A percentile compares a stretch with the other conserved stretches of the same genome.
Evolutionary conservation across 2,797 vertebrate species (phyloP).

Genomic region (Mormyrops boulengeri): DNA sequence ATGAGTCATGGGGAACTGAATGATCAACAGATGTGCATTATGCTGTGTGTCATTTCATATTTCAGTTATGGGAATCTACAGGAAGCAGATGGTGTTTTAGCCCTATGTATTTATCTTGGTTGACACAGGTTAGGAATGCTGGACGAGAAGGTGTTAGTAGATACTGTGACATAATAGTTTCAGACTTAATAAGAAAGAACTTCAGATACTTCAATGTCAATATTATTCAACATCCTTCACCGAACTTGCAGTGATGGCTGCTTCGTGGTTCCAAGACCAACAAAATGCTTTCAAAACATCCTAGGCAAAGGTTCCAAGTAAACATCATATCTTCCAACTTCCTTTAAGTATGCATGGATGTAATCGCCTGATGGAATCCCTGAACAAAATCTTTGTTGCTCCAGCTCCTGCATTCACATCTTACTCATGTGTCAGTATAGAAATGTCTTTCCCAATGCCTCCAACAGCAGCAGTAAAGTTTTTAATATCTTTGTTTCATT

Average conservation of each 20-base stretch:
- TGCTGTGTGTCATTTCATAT: background rate
- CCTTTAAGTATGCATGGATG: slow-evolving; percentile 25
- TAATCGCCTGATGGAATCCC: slow-evolving; percentile 24
- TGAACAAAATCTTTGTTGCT: slow-evolving; percentile 29
- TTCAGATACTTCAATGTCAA: slow-evolving; percentile 30
- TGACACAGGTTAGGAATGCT: background rate
- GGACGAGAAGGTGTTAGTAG: background rate
- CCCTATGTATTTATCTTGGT: background rate
- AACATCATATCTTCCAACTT: slow-evolving; percentile 27
- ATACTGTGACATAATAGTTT: slow-evolving; percentile 10
- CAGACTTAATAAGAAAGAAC: slow-evolving; percentile 7
- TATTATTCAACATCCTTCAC: slow-evolving; percentile 35
- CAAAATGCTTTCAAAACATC: slow-evolving; percentile 31
- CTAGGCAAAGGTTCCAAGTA: slow-evolving; percentile 26
- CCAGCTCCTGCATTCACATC: slow-evolving; percentile 9
- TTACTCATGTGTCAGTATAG: slow-evolving; percentile 26
- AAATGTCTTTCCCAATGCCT: slow-evolving; percentile 19
- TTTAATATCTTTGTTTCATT: slow-evolving; percentile 11
- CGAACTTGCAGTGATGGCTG: slow-evolving; percentile 29
- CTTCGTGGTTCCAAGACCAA: slow-evolving; percentile 37
- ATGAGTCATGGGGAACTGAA: background rate
- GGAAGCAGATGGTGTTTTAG: background rate
- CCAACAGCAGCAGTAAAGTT: slow-evolving; percentile 11
- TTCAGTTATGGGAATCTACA: background rate
- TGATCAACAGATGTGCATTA: background rate